A percentile compares a stretch with the other conserved stretches of the same genome.
phyloP scores from a whole-genome alignment of 1,140 invertebrate genomes.

The Drosophila funebris region DNA sequence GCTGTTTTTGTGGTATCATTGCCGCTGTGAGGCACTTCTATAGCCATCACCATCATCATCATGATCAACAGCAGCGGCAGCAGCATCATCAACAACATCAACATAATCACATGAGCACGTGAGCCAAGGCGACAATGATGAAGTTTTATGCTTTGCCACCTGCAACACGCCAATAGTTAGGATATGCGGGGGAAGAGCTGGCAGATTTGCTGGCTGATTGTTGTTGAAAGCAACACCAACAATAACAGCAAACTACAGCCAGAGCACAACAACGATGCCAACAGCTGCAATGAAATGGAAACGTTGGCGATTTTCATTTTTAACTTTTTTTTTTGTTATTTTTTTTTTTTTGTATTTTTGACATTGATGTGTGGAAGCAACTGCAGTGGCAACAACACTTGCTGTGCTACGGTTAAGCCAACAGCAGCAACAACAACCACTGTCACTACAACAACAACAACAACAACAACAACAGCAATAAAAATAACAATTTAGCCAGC shows the following conservation, averaged over 20 bases:
- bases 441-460: neutral
- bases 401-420: conserved; percentile 12
- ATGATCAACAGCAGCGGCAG: conserved; percentile 5
- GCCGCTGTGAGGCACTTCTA: conserved; percentile 54
- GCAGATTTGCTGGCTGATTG: conserved; percentile 33
- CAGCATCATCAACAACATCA: conserved; percentile 13
- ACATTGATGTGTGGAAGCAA: conserved; percentile 32
- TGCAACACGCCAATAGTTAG: conserved; percentile 44
- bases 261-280: conserved; percentile 17
- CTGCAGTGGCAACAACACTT: conserved; percentile 11
- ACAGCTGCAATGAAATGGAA: conserved; percentile 72
- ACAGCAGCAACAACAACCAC: conserved; percentile 1
- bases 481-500: neutral
- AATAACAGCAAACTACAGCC: conserved; percentile 19
- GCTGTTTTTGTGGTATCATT: conserved; percentile 71
- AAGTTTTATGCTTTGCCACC: conserved; percentile 82
- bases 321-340: conserved; percentile 48
- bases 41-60: conserved; percentile 59
- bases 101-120: conserved; percentile 53
- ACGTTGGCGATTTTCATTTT: conserved; percentile 61
- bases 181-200: neutral
- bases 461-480: neutral
- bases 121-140: conserved; percentile 79
- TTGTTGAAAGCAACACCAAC: conserved; percentile 32
- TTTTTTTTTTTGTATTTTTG: conserved; percentile 46